Base-by-base conservation (phyloP, 2,113 vertebrate genomes). In the Pseudonaja textilis region DNA sequence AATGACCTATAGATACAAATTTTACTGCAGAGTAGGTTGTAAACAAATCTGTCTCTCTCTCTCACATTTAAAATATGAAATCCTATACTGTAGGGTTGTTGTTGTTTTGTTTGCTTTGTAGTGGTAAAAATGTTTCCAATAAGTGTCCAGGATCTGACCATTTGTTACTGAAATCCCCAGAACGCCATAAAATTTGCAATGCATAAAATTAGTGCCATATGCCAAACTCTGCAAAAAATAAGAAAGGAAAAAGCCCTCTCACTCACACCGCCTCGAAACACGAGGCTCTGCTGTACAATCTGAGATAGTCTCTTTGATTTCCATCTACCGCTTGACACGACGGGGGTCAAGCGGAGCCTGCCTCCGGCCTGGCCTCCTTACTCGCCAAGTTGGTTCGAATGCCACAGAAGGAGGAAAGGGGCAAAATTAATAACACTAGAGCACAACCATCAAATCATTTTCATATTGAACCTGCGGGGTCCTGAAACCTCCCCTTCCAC, bases 391-490 rank as follows among this genome's bases (percentile, higher is more conserved):
- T 95, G 94, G 96, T 95, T 95, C 96, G 96, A 97, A 95, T 96
- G 96, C 97, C 97, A 98, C 95, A 96, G 95, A 23, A 90, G 88
- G 50, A 56, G 56, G 34, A 12, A 34, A 69, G 18, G 39, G 42
- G 42, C 29, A 42, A 22, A 95, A 96, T 96, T 96, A 95, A 92
- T 85, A 94, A 95, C 85, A 93, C 92, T 94, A 97, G 93, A 95
- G 91, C 93, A 94, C 94, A 90, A 92, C 94, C 95, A 95, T 98
- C 98, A 99, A 97, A 99, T 99, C 99, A 99, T 99, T 98, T 99
- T 99, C 99, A 99, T 99, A 98, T 99, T 99, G 98, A 99, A 99
- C 97, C 99, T 98, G 93, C 99, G 98, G 92, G 98, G 98, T 93
- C 98, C 98, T 91, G 98, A 95, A 94, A 97, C 98, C 92, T 98